Conservation (phyloP, 2,888 invertebrate genomes). For the Drosophila differens region DNA sequence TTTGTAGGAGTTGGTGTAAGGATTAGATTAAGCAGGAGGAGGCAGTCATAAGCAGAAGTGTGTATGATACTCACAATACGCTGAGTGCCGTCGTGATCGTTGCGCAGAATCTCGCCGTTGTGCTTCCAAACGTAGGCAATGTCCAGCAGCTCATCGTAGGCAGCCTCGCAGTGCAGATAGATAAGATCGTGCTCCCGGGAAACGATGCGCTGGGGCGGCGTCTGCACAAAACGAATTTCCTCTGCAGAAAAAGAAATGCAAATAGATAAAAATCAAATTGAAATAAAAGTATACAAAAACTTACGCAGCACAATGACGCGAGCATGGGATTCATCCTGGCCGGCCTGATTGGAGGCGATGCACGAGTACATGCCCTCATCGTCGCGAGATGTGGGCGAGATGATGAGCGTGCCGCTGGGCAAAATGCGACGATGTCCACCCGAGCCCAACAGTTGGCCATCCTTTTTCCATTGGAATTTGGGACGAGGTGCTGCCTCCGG, state of each 20-base stretch:
- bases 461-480: slow-evolving; percentile 95
- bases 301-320: slow-evolving; percentile 92
- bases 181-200: slow-evolving; percentile 90
- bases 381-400: slow-evolving; percentile 93
- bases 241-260: slow-evolving; percentile 85
- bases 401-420: slow-evolving; percentile 94
- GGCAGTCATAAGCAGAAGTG: neutral
- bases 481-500: slow-evolving; percentile 98
- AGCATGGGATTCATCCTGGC: slow-evolving; percentile 94
- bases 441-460: slow-evolving; percentile 90
- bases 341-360: slow-evolving; percentile 93
- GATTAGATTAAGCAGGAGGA: neutral
- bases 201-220: slow-evolving; percentile 88
- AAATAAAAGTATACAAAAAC: slow-evolving; percentile 70
- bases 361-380: slow-evolving; percentile 96
- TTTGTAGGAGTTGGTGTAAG: neutral
- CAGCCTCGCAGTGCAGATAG: slow-evolving; percentile 93
- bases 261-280: neutral
- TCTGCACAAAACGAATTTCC: slow-evolving; percentile 91
- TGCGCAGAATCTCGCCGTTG: slow-evolving; percentile 92
- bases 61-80: slow-evolving; percentile 85
- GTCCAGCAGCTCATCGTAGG: slow-evolving; percentile 93
- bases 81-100: slow-evolving; percentile 86
- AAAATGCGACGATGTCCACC: slow-evolving; percentile 93
- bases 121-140: slow-evolving; percentile 97